phyloP scores from a whole-genome alignment of 2,888 invertebrate species.

The Cylindroiulus punctatus region DNA sequence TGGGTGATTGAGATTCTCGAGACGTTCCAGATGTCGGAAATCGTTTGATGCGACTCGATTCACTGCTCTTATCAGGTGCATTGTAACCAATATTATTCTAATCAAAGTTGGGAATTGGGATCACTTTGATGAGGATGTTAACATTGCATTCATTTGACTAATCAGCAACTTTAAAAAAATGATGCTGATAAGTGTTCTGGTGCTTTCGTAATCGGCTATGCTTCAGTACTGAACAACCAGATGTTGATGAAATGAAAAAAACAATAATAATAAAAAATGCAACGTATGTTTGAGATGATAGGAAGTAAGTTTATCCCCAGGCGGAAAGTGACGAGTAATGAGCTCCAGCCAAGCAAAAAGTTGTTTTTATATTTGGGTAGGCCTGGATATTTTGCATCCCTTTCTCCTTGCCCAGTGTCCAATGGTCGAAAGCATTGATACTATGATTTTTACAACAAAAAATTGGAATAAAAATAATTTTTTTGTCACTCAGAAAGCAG shows the following conservation, averaged over 20 bases:
- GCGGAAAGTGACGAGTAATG: background rate
- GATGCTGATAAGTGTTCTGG: background rate
- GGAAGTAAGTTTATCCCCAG: background rate
- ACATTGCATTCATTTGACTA: constrained; percentile 25
- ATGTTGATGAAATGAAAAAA: background rate
- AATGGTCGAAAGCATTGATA: too few species aligned
- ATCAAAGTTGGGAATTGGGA: background rate
- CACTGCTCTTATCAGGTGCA: constrained; percentile 1
- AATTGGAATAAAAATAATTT: too few species aligned
- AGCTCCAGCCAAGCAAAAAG: background rate
- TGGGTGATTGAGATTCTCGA: constrained; percentile 1
- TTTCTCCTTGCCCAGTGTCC: background rate
- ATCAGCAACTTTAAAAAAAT: background rate
- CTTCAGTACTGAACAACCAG: background rate
- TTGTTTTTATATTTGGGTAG: background rate
- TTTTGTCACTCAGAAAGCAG: too few species aligned
- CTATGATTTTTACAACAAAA: too few species aligned
- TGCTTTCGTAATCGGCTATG: background rate
- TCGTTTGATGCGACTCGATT: constrained; percentile 35
- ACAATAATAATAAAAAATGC: too few species aligned
- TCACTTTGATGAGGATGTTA: constrained; percentile 9
- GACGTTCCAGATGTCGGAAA: constrained; percentile 17
- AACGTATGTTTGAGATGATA: background rate
- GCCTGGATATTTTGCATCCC: background rate
- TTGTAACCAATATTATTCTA: constrained; percentile 37